phyloP scores from a whole-genome alignment of 2,113 vertebrate genomes.

The Struthidea cinerea region DNA sequence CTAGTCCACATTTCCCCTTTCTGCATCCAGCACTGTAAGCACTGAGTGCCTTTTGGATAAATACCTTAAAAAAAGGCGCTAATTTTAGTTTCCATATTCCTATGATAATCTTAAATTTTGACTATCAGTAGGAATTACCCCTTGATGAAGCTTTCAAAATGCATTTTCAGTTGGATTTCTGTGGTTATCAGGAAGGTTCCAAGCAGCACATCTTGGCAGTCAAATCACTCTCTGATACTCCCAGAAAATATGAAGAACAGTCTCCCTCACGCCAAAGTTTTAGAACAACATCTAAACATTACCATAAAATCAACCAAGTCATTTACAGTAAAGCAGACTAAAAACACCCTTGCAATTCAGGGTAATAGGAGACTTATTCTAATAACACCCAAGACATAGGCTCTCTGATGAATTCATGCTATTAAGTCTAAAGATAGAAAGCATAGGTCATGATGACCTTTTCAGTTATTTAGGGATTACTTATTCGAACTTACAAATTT shows the following conservation, averaged over 20 bases:
- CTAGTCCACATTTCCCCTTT: background rate
- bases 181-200: background rate
- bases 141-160: background rate
- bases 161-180: background rate
- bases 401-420: background rate
- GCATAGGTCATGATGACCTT: background rate
- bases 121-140: background rate
- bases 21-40: background rate
- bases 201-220: background rate
- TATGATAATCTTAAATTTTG: background rate
- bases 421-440: slow-evolving; percentile 38
- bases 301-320: background rate
- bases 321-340: background rate
- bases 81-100: background rate
- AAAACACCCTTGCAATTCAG: background rate
- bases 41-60: background rate
- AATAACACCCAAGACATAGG: background rate
- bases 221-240: background rate
- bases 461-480: slow-evolving; percentile 12
- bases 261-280: background rate
- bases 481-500: background rate
- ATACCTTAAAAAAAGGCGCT: background rate
- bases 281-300: background rate
- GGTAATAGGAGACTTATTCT: background rate
- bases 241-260: background rate